Conservation (phyloP, 64 coral and sea anemone species). For the Anthopleura sola region DNA sequence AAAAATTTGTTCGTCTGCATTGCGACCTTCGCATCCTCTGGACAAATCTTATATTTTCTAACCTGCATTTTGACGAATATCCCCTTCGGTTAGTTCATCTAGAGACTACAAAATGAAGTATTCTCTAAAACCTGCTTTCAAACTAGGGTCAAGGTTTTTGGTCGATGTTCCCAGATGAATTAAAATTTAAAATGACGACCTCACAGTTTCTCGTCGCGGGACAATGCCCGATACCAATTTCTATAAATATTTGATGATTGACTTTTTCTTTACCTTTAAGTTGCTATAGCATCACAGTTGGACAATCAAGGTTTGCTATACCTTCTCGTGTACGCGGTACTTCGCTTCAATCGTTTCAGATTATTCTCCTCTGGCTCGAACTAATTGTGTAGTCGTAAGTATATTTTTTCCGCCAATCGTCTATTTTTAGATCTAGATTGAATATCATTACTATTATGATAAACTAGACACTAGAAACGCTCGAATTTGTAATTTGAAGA, state of each 20-base stretch:
- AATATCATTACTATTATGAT: background rate
- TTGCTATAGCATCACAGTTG: slow-evolving; percentile 1
- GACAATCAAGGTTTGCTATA: background rate
- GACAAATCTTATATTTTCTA: background rate
- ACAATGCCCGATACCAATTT: background rate
- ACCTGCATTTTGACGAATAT: background rate
- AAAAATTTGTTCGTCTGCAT: background rate
- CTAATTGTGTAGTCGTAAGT: background rate
- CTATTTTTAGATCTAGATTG: background rate
- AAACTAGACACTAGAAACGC: no score
- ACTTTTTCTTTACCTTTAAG: slow-evolving; percentile 14
- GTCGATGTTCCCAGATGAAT: background rate
- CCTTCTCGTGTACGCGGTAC: background rate
- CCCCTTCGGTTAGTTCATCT: background rate
- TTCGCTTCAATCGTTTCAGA: background rate
- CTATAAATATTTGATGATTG: slow-evolving; percentile 1
- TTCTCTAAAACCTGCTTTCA: background rate
- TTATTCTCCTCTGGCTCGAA: background rate
- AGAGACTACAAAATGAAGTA: background rate
- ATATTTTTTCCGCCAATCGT: background rate
- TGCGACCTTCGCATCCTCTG: background rate
- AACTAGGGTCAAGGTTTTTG: background rate
- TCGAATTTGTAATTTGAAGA: no score
- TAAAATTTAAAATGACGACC: background rate
- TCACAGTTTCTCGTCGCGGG: background rate